A percentile compares a stretch with the other conserved stretches of the same genome.
These are phyloP conservation scores for Andrena chrysosceles DNA, from an alignment of 2,888 invertebrate genomes.

Conservation along the genomic window DNA sequence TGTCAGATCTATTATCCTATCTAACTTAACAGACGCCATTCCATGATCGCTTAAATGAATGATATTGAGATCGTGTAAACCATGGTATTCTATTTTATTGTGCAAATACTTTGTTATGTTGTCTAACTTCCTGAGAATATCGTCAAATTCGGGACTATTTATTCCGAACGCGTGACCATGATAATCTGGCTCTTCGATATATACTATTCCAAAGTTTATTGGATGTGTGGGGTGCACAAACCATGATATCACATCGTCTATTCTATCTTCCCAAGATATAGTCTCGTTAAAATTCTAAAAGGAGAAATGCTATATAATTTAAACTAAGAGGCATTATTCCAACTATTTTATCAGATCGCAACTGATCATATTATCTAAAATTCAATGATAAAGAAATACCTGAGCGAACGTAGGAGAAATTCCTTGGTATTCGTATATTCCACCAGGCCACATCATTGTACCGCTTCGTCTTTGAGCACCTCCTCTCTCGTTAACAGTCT, in stretches of 20 bases:
- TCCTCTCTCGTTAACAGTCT: conserved; percentile 87
- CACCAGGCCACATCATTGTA: conserved; percentile 91
- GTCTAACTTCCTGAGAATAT: conserved; percentile 85
- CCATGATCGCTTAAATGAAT: conserved; percentile 92
- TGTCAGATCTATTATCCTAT: conserved; percentile 87
- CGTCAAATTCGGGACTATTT: conserved; percentile 83
- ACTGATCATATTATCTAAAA: conserved; percentile 1
- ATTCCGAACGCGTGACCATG: conserved; percentile 88
- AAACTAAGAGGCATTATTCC: background rate
- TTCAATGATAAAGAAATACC: conserved; percentile 51
- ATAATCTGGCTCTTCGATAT: conserved; percentile 90
- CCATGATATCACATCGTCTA: conserved; percentile 88
- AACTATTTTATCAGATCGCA: background rate
- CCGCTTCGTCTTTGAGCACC: conserved; percentile 87
- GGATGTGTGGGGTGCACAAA: conserved; percentile 87
- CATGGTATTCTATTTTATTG: conserved; percentile 85
- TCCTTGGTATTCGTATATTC: conserved; percentile 86
- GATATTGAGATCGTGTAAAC: conserved; percentile 87
- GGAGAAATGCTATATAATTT: conserved; percentile 21
- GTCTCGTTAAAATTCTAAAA: conserved; percentile 79
- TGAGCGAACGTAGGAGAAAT: conserved; percentile 85
- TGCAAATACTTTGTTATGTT: conserved; percentile 87
- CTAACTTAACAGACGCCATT: conserved; percentile 87
- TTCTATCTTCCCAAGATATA: conserved; percentile 86
- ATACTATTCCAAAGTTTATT: conserved; percentile 89